Base-by-base conservation (phyloP, 2,888 invertebrate genomes). In the Cephus runcator region DNA sequence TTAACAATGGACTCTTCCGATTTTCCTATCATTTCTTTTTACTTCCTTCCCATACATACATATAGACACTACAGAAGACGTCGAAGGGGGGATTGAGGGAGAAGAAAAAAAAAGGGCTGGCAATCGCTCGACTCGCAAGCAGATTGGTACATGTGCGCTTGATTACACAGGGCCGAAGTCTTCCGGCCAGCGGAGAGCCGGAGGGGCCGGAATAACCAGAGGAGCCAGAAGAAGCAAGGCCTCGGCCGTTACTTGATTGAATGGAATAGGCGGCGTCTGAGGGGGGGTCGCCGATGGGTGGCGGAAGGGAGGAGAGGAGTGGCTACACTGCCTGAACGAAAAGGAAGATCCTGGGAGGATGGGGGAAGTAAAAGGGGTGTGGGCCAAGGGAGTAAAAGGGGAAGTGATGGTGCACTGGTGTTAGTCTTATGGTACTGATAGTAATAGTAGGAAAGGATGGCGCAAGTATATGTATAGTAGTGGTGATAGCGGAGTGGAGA, bases 321-420 rank as follows among this genome's bases (percentile, higher is more conserved):
- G 56, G 56, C 56, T 56, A 23, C 23, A 56, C 23, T 56, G 56
- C 56, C 9, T 12, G 73, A 74, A 76, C 36, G 69, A 68, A 33
- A 56, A 71, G 69, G 33, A 40, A 69, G 68, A 75, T 56, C 56
- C 23, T 56, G 23, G 40, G 15, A 80, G 79, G 80, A 76, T 36
- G 34, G 69, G 73, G 76, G 23, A 36, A 35, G 73, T 34, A 31
- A 73, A 77, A 75, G 75, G 34, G 34, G 74, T 73, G 75, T 75
- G 69, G 73, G 71, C n/a, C 74, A 35, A 79, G 79, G 40, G n/a
- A 34, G 73, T 15, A 23, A 56, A 34, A 56, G 77, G 75, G 77
- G 76, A 77, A 75, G 69, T 35, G 23, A 69, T 11, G 33, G n/a
- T 6, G 33, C 36, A 31, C 36, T 12, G 56, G 68, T 33, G 68